These are phyloP conservation scores for Cyclina sinensis DNA, from an alignment of 1,140 invertebrate species.

Conservation along the genomic window DNA sequence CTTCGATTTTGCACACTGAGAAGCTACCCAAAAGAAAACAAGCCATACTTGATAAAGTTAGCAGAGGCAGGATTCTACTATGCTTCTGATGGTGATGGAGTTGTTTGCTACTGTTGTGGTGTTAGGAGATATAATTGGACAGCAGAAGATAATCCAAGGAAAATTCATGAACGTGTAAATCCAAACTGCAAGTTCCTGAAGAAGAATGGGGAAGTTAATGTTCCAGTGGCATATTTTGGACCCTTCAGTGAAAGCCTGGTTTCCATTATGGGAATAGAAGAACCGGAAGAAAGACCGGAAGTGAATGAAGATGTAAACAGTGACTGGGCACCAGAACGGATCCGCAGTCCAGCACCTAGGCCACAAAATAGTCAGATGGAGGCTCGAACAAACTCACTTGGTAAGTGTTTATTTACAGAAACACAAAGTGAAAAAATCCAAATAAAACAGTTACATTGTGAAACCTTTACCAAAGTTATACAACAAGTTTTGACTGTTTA, in stretches of 20 bases:
- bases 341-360: neutral
- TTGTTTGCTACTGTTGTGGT: slow-evolving; percentile 63
- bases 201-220: slow-evolving; percentile 50
- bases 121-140: slow-evolving; percentile 43
- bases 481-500: too few species aligned
- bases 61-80: slow-evolving; percentile 62
- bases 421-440: too few species aligned
- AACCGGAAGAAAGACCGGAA: neutral
- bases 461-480: too few species aligned
- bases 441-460: too few species aligned
- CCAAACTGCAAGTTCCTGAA: slow-evolving; percentile 49
- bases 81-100: slow-evolving; percentile 39
- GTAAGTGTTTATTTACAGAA: neutral
- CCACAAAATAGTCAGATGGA: neutral
- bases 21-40: slow-evolving; percentile 59
- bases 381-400: neutral
- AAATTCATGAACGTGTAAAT: slow-evolving; percentile 32
- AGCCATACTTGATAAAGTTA: slow-evolving; percentile 33
- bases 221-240: slow-evolving; percentile 35
- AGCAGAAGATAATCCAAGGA: slow-evolving; percentile 40
- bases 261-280: slow-evolving; percentile 15
- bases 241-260: slow-evolving; percentile 1
- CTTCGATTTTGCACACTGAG: slow-evolving; percentile 52
- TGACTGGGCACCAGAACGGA: neutral
- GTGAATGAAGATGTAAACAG: slow-evolving; percentile 6